Evolutionary conservation across 2,113 vertebrate genomes (phyloP).

Genomic region (Tragelaphus strepsiceros): DNA sequence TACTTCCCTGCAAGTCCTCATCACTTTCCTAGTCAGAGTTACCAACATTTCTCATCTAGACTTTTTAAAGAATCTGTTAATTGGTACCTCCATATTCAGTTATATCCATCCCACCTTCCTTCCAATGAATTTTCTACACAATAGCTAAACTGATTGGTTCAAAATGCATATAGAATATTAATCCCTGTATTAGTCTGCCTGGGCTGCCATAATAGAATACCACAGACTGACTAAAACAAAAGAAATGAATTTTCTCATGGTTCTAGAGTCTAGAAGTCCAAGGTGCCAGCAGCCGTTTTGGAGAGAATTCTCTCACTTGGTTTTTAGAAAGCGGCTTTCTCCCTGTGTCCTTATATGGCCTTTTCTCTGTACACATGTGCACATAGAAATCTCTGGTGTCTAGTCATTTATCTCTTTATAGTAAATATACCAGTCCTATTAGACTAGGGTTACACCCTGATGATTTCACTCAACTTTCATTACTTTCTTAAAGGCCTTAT

Average conservation of each 20-base stretch:
- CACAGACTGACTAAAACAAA: not conserved
- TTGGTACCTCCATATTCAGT: not conserved
- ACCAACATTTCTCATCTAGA: not conserved
- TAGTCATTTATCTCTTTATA: not conserved
- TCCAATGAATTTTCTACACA: not conserved
- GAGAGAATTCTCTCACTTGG: not conserved
- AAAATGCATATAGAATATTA: not conserved
- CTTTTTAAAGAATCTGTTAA: not conserved
- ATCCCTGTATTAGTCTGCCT: not conserved
- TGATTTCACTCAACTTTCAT: not conserved
- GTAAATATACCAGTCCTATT: not conserved
- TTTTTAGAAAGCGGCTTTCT: not conserved
- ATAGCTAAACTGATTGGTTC: not conserved
- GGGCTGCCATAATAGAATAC: not conserved
- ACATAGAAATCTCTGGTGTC: not conserved
- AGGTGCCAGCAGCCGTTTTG: not conserved
- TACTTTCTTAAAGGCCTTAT: not conserved
- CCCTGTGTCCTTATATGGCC: not conserved
- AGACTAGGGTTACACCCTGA: not conserved
- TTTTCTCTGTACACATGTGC: not conserved
- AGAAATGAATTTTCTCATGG: not conserved
- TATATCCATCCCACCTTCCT: not conserved
- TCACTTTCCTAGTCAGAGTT: not conserved
- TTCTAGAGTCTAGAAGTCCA: not conserved
- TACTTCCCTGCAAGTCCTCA: not conserved